Evolutionary conservation across 2,113 vertebrate genomes (phyloP), one percentile per base, ranked within the genome.

Genomic region (Osmerus eperlanus): DNA sequence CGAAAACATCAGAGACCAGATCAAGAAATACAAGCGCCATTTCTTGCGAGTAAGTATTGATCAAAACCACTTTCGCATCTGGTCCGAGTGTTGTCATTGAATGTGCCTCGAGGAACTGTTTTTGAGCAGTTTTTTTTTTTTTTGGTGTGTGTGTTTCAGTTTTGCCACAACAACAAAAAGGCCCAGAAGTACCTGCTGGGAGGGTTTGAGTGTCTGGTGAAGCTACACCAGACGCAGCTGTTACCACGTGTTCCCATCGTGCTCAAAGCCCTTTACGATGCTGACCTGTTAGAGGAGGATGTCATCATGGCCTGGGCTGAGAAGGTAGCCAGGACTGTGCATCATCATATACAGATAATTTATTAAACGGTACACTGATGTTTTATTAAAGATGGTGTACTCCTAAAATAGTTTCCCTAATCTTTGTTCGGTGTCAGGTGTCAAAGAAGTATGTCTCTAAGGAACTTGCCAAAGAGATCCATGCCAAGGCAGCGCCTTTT

Each of bases 391-490:
- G 25, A 47, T 47, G 41, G 18, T 21, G 9, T 23, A 23, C 4
- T 23, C 15, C 3, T 19, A 23, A 36, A 16, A 16, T 65, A 15
- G 29, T 36, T 23, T 41, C 18, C 28, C 62, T 65, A 5, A 47
- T 47, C 25, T 47, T 47, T 47, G 41, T 47, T 47, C 41, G 9
- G 41, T 47, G 41, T 3, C 82, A 99, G 97, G 93, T 96, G 76
- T 98, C 97, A 55, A 99, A 99, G 91, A 99, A 99, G 83, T 98
- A 99, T 0, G 94, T 99, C 83, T 96, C 97, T 69, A 99, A 97
- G 91, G 97, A 98, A 16, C 95, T 99, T 83, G 97, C 96, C 91
- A 98, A 98, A 94, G 97, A 99, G 92, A 99, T 99, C 79, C 95
- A 96, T 84, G 91, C 95, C 81, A 98, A 95, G 92, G 97, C 97